Conservation (phyloP, 2,888 invertebrate genomes). For the Drosophila mulleri region DNA sequence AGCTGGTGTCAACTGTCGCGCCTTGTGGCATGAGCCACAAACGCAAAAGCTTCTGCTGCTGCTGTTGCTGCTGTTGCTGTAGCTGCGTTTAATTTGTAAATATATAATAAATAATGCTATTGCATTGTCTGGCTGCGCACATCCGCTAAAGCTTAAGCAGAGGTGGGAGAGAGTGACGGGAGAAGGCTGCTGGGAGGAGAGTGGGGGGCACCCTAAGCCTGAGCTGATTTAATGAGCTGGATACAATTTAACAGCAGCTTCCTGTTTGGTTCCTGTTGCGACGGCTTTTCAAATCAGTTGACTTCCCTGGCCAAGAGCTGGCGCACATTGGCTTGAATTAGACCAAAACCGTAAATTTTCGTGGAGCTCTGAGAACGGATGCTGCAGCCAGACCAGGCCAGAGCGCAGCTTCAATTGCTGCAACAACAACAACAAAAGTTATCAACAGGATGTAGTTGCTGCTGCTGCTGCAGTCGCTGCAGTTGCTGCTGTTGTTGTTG, state of each 20-base stretch:
- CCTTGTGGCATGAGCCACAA: conserved; percentile 41
- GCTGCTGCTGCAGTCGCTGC: conserved; percentile 7
- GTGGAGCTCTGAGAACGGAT: conserved; percentile 75
- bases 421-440: conserved; percentile 33
- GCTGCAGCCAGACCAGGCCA: conserved; percentile 27
- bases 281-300: conserved; percentile 79
- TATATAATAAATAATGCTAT: conserved; percentile 58
- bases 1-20: conserved; percentile 77
- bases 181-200: not conserved
- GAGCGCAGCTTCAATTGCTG: conserved; percentile 34
- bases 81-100: conserved; percentile 55
- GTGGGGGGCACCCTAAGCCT: conserved; percentile 19
- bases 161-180: not conserved
- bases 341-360: conserved; percentile 80
- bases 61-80: conserved; percentile 9
- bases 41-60: conserved; percentile 6
- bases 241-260: conserved; percentile 76
- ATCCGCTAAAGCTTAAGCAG: conserved; percentile 48
- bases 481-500: conserved; percentile 4
- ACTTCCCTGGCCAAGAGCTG: conserved; percentile 77
- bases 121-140: conserved; percentile 68
- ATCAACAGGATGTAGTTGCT: conserved; percentile 59
- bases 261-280: conserved; percentile 76
- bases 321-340: conserved; percentile 62
- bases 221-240: conserved; percentile 77